Evolutionary conservation across 2,888 invertebrate species (phyloP).

Genomic region (Rosalia funebris): DNA sequence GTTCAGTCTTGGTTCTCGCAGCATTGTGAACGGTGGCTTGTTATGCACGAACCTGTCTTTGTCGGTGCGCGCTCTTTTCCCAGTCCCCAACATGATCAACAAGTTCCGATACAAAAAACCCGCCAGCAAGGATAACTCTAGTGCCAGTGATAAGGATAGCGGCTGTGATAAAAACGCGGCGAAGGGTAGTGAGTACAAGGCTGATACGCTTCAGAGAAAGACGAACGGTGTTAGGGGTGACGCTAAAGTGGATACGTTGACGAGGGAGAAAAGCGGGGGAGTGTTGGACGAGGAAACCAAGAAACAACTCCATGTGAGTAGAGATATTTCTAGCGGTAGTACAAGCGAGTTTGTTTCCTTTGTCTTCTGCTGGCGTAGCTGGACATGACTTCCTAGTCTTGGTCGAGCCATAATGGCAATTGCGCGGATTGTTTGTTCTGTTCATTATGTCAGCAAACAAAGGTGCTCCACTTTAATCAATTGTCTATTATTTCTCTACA

Average conservation of each 20-base stretch:
- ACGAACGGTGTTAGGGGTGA: constrained; percentile 18
- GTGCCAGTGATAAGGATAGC: constrained; percentile 28
- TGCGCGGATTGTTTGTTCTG: constrained; percentile 6
- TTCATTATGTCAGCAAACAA: constrained; percentile 3
- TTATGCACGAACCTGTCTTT: constrained; percentile 36
- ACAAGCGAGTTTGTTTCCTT: constrained; percentile 7
- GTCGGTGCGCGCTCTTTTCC: constrained; percentile 16
- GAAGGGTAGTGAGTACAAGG: constrained; percentile 23
- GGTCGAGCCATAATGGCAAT: constrained; percentile 14
- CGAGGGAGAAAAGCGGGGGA: constrained; percentile 26
- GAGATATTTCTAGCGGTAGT: neutral
- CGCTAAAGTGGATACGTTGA: constrained; percentile 25
- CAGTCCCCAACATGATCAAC: constrained; percentile 55
- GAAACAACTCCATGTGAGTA: constrained; percentile 37
- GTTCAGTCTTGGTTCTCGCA: constrained; percentile 44
- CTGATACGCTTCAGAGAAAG: constrained; percentile 30
- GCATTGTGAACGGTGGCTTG: constrained; percentile 47
- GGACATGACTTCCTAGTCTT: constrained; percentile 17
- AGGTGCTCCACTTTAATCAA: constrained; percentile 26
- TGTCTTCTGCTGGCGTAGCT: constrained; percentile 12
- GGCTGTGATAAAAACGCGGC: constrained; percentile 13
- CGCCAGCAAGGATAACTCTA: constrained; percentile 39
- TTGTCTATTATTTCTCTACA: constrained; percentile 20
- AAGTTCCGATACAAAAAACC: constrained; percentile 62
- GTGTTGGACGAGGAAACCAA: constrained; percentile 35